phyloP scores from a whole-genome alignment of 2,113 vertebrate genomes.

The Chascanopsetta lugubris region DNA sequence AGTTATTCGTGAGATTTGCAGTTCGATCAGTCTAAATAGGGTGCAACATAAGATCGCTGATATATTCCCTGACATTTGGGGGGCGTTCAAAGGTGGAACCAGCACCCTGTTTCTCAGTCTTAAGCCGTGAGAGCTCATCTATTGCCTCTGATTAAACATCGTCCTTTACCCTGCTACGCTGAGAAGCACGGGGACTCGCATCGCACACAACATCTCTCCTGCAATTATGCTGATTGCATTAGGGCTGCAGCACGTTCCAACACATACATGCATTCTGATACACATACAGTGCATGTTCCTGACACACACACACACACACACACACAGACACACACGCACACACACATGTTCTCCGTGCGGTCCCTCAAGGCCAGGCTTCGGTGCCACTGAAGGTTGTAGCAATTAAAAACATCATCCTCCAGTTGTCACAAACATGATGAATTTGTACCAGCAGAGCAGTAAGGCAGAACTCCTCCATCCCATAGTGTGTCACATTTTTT shows the following conservation, averaged over 20 bases:
- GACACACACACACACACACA: slow-evolving; percentile 20
- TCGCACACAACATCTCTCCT: slow-evolving; percentile 29
- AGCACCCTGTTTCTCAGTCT: slow-evolving; percentile 14
- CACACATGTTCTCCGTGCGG: slow-evolving; percentile 27
- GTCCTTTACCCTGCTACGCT: slow-evolving; percentile 12
- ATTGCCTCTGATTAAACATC: slow-evolving; percentile 47
- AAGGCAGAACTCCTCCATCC: slow-evolving; percentile 61
- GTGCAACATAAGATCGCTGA: background rate
- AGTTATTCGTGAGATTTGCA: too few species aligned
- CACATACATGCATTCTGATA: slow-evolving; percentile 21
- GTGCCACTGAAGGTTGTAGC: slow-evolving; percentile 72
- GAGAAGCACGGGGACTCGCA: slow-evolving; percentile 7
- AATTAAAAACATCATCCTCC: slow-evolving; percentile 79
- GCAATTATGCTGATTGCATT: slow-evolving; percentile 60
- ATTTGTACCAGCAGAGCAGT: slow-evolving; percentile 73
- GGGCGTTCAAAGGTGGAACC: background rate
- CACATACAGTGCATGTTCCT: slow-evolving; percentile 21
- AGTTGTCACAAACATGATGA: slow-evolving; percentile 79
- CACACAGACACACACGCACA: slow-evolving; percentile 7
- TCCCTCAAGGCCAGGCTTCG: slow-evolving; percentile 67
- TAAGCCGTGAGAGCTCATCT: slow-evolving; percentile 16
- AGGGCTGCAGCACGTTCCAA: slow-evolving; percentile 31
- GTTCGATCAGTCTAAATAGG: too few species aligned
- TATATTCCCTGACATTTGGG: background rate
- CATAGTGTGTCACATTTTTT: slow-evolving; percentile 58